Base-by-base conservation (phyloP, 2,888 invertebrate genomes). In the Poecilus cupreus region DNA sequence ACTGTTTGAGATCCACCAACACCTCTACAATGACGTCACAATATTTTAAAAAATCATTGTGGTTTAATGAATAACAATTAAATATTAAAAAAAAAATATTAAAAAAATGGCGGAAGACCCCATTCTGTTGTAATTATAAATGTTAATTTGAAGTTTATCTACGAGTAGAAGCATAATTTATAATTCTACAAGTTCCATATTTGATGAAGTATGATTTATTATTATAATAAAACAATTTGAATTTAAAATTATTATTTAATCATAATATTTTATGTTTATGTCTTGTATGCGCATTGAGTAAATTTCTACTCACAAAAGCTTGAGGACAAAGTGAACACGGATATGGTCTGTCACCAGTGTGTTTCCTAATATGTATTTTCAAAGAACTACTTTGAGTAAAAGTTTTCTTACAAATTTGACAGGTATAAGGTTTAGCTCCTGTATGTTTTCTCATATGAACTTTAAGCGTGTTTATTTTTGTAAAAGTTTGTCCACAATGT, bases 371-470 rank as follows among this genome's bases (percentile, higher is more conserved):
- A 84, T 92, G 92, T 0, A 91, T 89, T 0, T 91, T 91, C 39
- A 92, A 84, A 0, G 92, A 91, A 80, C 90, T 91, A 83, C 90
- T 90, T 82, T 92, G 91, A 54, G 91, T 91, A 84, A 93, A 93
- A 0, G 90, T 87, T 84, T 92, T 93, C 43, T 91, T 91, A 82
- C 93, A 93, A 82, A 90, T 88, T 3, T 90, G 89, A 83, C 93
- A 93, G 37, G 90, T 20, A 39, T 77, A 60, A 5, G 57, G 77
- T 18, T 77, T 77, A 10, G 37, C 77, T 1, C 92, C 91, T 1
- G 90, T 91, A 81, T 93, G 93, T 0, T 89, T 90, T 0, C 92
- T 90, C 87, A 90, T 90, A 78, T 93, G 93, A 0, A 91, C 88
- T 43, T 89, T 90, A 72, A 93, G 84, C 18, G 91, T 86, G 46